A percentile compares a stretch with the other conserved stretches of the same genome.
Conservation (phyloP, 2,888 invertebrate species). For the Stictocephala bisonia region DNA sequence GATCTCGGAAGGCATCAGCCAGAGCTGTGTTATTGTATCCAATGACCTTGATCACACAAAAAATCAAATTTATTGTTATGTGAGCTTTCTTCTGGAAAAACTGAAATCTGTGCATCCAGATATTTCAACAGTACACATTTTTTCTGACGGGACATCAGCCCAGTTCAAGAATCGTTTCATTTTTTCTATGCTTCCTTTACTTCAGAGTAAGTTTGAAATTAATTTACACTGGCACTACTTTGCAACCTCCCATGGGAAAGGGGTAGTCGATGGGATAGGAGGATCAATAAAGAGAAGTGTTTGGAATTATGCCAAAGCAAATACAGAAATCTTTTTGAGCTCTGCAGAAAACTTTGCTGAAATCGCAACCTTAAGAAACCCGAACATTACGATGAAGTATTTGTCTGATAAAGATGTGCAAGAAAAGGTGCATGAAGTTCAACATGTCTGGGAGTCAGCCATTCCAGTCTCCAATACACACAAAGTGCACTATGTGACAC, state of each 20-base stretch:
- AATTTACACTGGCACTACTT: conserved; percentile 2
- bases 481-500: neutral
- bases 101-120: neutral
- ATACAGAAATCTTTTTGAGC: neutral
- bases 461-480: neutral
- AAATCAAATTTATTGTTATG: neutral
- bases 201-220: neutral
- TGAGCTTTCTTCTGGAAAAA: neutral
- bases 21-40: conserved; percentile 16
- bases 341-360: conserved; percentile 5
- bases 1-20: neutral
- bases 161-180: conserved; percentile 8
- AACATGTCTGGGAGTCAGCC: neutral
- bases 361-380: conserved; percentile 3
- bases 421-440: neutral
- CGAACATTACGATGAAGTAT: neutral
- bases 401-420: neutral
- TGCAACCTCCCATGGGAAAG: conserved; percentile 22
- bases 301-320: conserved; percentile 15
- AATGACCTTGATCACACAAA: conserved; percentile 12
- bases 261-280: conserved; percentile 10
- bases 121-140: neutral
- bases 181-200: neutral
- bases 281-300: conserved; percentile 7
- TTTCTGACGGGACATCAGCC: conserved; percentile 7